Evolutionary conservation across 2,797 vertebrate species (phyloP), one percentile per base, ranked within the genome.

Genomic region (Malurus splendens): DNA sequence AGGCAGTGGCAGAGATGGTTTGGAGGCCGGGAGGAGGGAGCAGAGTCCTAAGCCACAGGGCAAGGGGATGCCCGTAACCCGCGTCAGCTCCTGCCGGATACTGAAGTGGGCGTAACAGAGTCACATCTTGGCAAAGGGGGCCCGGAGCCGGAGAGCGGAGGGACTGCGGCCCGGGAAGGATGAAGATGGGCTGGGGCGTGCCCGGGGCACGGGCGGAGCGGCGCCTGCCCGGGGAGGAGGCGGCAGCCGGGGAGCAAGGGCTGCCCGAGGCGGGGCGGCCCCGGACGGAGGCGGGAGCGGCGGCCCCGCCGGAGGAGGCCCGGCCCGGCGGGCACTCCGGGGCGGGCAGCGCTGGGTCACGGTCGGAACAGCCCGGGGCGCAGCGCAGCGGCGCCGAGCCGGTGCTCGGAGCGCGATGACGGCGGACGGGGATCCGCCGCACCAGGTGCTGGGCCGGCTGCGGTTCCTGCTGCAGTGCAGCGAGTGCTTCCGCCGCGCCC

Each of bases 381-480:
- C 60, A 8, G 60, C 28, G 18, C 39, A 36, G 42, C 42, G 22
- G 42, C 20, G 51, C 42, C 20, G 25, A 6, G 39, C 44, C 50
- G 50, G 59, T 36, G 5, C 5, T 18, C 44, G 44, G 61, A 6
- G 14, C 30, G 68, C 70, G 67, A 91, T 91, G 91, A 57, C 33
- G 12, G 62, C 86, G 59, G 71, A 75, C 47, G 83, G 45, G 23
- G 93, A 89, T 9, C 83, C 76, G 3, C 93, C 91, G 87, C 93
- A 91, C 80, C 91, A 85, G 77, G 68, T 76, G 76, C 89, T 94
- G 91, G 99, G 98, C 50, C 98, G 98, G 87, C 98, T 99, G 86
- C 98, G 98, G 90, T 98, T 99, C 92, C 93, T 99, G 73, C 97
- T 98, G 94, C 96, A 97, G 72, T 98, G 98, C 51, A 98, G 98